Evolutionary conservation across 92 coral and sea anemone genomes (phyloP), one percentile per base, ranked within the genome.

Genomic region (Parazoanthus darwini): DNA sequence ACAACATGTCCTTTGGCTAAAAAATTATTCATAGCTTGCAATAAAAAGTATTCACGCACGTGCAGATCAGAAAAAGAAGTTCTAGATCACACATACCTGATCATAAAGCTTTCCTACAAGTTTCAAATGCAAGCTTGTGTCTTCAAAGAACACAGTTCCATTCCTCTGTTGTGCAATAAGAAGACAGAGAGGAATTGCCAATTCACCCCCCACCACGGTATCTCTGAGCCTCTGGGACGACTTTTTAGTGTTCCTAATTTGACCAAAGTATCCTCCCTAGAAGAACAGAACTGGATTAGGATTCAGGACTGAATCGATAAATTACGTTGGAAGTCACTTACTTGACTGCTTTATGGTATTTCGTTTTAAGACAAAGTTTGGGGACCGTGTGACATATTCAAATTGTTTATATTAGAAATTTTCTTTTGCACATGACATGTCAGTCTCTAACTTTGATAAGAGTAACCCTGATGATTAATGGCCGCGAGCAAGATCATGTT

Each of bases 241-340:
- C 90, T 97, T 97, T 90, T 97, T 97, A 8, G 99, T 97, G 91
- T 97, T 97, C 74, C 98, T 90, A 8, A 97, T 94, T 85, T 97
- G 99, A 56, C 99, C 99, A 93, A 97, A 97, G 84, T 93, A 95
- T 6, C 99, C 98, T 38, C 99, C 99, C 98, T 95, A 78, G 25
- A 77, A 84, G 76, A 82, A 79, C 83, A 39, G 9, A 22, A 51
- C 13, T 25, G 39, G 3, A 43, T 15, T 59, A 23, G 7, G 16
- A 13, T 50, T 51, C 67, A 14, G 37, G 38, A 46, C 51, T 22
- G 81, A 7, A 22, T 43, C 4, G 66, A 29, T 29, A 29, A 29
- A 29, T 29, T 29, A 29, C 33, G 51, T 48, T 6, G 9, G 51
- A 48, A 48, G 51, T 10, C 1, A 6, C 11, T 48, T 48, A 8